Percentiles rank a stretch among this genome's conserved stretches.
These are phyloP conservation scores for Drosophila hydei DNA, from an alignment of 1,140 invertebrate species.

Conservation along the genomic window DNA sequence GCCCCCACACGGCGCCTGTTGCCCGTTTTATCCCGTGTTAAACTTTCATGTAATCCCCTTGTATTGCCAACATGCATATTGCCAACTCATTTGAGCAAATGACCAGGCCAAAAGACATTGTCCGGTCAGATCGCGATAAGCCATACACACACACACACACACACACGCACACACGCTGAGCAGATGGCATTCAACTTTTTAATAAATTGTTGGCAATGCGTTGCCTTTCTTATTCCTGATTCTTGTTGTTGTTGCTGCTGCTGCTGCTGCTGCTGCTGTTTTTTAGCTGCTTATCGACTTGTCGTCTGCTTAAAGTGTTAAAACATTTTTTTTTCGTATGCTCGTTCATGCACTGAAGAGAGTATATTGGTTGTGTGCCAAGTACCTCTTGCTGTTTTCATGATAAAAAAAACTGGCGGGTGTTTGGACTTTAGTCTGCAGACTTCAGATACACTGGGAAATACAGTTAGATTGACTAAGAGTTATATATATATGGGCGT, in stretches of 20 bases:
- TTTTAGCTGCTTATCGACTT: slow-evolving; percentile 75
- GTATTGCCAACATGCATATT: slow-evolving; percentile 51
- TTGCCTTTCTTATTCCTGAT: slow-evolving; percentile 36
- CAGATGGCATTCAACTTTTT: slow-evolving; percentile 72
- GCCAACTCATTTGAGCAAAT: slow-evolving; percentile 80
- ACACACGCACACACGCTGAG: slow-evolving; percentile 13
- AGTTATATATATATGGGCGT: no score
- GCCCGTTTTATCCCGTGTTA: slow-evolving; percentile 19
- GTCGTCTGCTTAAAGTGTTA: slow-evolving; percentile 76
- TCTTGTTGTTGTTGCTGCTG: slow-evolving; percentile 2
- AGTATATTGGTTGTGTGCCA: no score
- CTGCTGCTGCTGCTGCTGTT: slow-evolving; percentile 47
- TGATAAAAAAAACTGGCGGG: no score
- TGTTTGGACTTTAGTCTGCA: no score
- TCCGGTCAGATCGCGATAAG: slow-evolving; percentile 65
- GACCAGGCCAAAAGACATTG: slow-evolving; percentile 66
- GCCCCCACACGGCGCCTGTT: slow-evolving; percentile 16
- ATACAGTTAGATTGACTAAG: no score
- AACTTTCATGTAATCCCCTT: slow-evolving; percentile 54
- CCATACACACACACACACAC: slow-evolving; percentile 18
- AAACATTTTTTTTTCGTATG: slow-evolving; percentile 50
- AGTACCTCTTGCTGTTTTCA: no score
- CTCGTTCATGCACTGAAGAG: neutral
- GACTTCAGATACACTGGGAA: no score
- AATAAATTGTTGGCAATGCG: slow-evolving; percentile 60